Conservation (phyloP, 2,888 invertebrate species). For the Synergus japonicus region DNA sequence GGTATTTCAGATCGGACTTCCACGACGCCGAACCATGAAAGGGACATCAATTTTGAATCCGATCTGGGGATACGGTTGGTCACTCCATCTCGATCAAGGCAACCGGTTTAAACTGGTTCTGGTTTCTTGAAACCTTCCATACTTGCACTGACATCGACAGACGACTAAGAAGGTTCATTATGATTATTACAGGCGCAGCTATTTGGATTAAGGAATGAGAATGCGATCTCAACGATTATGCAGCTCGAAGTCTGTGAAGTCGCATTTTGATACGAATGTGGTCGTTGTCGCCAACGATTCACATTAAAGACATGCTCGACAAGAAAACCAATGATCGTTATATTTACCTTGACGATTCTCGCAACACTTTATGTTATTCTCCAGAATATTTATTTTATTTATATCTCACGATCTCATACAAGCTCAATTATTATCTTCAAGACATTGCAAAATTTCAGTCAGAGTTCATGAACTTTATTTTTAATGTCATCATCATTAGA, state of each 20-base stretch:
- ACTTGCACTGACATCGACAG: conserved; percentile 57
- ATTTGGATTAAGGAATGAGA: conserved; percentile 48
- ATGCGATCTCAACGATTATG: conserved; percentile 45
- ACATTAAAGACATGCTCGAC: conserved; percentile 25
- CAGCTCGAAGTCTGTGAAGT: conserved; percentile 9
- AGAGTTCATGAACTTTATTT: not conserved
- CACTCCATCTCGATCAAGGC: conserved; percentile 62
- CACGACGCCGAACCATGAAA: conserved; percentile 59
- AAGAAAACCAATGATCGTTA: conserved; percentile 25
- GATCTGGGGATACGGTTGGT: conserved; percentile 66
- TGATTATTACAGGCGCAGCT: conserved; percentile 56
- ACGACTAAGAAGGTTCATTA: conserved; percentile 62
- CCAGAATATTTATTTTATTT: conserved; percentile 3
- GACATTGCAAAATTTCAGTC: not conserved
- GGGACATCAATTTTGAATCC: conserved; percentile 71
- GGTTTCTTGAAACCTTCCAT: conserved; percentile 52
- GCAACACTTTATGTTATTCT: conserved; percentile 5
- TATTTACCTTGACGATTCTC: conserved; percentile 8
- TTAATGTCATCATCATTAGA: not conserved
- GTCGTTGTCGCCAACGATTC: not conserved
- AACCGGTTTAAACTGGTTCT: conserved; percentile 68
- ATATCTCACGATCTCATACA: not conserved
- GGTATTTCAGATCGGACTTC: conserved; percentile 53
- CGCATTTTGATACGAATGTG: conserved; percentile 30
- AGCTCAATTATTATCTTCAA: not conserved